These are phyloP conservation scores for Papilio elwesi DNA, from an alignment of 2,888 invertebrate genomes.

Conservation along the genomic window DNA sequence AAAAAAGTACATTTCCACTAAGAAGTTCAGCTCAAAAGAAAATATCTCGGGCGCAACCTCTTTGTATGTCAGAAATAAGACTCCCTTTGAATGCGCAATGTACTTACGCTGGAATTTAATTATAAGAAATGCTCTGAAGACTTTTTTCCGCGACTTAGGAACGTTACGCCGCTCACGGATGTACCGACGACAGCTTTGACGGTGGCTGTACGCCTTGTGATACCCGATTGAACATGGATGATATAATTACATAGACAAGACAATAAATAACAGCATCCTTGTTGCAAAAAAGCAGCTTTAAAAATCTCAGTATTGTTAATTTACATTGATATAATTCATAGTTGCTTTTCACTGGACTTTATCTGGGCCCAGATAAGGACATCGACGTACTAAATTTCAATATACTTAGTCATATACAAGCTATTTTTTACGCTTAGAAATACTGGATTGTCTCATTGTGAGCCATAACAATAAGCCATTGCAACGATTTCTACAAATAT, in stretches of 20 bases:
- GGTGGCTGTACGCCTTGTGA: not conserved
- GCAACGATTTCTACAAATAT: too few relatives aligned
- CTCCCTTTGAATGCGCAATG: conserved; percentile 45
- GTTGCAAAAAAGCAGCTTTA: too few relatives aligned
- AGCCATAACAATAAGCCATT: too few relatives aligned
- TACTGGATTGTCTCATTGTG: too few relatives aligned
- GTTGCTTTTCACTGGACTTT: too few relatives aligned
- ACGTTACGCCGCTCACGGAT: conserved; percentile 6
- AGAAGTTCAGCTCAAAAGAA: conserved; percentile 46
- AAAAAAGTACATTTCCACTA: conserved; percentile 37
- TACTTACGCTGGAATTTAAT: conserved; percentile 49
- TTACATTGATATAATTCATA: too few relatives aligned
- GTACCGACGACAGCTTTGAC: conserved; percentile 22
- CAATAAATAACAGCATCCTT: not conserved
- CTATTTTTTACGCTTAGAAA: too few relatives aligned
- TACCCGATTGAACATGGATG: not conserved
- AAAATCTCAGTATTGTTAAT: too few relatives aligned
- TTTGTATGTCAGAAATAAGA: conserved; percentile 47
- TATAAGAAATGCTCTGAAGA: conserved; percentile 45
- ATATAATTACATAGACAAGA: not conserved
- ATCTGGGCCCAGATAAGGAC: too few relatives aligned
- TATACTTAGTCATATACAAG: too few relatives aligned
- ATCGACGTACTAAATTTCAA: too few relatives aligned
- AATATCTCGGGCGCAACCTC: conserved; percentile 44
- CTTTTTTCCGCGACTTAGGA: conserved; percentile 28